A percentile compares a stretch with the other conserved stretches of the same genome.
These are phyloP conservation scores for Phylloscopus collybita DNA, from an alignment of 2,797 vertebrate species.

Conservation along the genomic window DNA sequence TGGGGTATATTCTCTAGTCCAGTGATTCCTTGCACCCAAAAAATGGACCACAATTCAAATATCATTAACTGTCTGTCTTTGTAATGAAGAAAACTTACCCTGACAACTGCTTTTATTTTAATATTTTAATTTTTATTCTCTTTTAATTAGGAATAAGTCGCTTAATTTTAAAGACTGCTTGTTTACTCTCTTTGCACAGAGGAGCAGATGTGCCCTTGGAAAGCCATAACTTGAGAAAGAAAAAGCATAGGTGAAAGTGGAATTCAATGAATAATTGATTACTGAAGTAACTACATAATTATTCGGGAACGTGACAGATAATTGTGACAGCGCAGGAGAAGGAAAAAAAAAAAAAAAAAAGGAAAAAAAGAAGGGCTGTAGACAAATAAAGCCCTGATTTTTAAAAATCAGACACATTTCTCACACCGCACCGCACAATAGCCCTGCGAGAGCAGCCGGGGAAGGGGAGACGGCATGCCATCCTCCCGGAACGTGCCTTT, in stretches of 20 bases:
- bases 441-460: slow-evolving; percentile 35
- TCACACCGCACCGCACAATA: not conserved
- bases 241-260: not conserved
- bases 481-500: not conserved
- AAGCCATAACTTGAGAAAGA: not conserved
- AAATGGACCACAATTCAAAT: not conserved
- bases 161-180: not conserved
- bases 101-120: too few species aligned
- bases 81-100: not conserved
- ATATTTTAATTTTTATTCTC: not conserved
- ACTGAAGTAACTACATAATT: not conserved
- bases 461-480: slow-evolving; percentile 43
- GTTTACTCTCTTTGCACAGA: not conserved
- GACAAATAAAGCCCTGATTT: not conserved
- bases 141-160: not conserved
- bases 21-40: not conserved
- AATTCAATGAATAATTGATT: not conserved
- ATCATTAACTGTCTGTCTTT: not conserved
- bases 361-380: not conserved
- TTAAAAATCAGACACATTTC: slow-evolving; percentile 42
- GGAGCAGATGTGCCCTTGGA: not conserved
- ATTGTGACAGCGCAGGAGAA: not conserved
- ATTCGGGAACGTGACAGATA: not conserved
- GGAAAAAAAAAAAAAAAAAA: too few species aligned
- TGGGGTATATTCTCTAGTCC: not conserved